Conservation (phyloP, 2,113 vertebrate species). For the Gymnogyps californianus region DNA sequence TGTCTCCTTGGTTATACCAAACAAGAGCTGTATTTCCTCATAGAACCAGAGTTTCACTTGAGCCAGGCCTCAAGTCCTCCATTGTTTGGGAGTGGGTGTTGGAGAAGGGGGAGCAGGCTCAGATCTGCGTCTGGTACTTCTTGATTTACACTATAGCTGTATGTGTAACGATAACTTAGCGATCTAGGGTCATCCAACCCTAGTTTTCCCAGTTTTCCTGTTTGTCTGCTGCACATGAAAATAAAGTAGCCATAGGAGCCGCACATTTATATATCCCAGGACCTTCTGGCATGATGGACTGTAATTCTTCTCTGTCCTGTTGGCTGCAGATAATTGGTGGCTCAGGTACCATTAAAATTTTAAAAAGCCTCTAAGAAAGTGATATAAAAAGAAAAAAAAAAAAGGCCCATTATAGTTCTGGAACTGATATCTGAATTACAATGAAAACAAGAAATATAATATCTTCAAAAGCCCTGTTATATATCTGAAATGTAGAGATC, state of each 20-base stretch:
- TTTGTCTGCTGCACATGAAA: background rate
- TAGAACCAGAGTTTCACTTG: background rate
- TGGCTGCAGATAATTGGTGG: background rate
- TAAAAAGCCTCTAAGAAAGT: background rate
- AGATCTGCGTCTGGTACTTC: rapidly evolving
- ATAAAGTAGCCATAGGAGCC: background rate
- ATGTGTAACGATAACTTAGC: background rate
- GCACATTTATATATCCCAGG: background rate
- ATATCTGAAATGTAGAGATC: background rate
- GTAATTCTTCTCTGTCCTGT: background rate
- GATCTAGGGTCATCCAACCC: background rate
- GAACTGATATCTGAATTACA: background rate
- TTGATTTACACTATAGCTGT: background rate
- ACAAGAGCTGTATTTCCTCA: background rate
- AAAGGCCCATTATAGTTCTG: background rate
- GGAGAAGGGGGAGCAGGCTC: background rate
- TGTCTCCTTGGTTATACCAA: background rate
- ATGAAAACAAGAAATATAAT: background rate
- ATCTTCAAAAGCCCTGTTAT: background rate
- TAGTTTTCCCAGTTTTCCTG: background rate
- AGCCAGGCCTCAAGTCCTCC: background rate
- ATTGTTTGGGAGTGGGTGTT: rapidly evolving
- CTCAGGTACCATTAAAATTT: background rate
- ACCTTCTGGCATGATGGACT: background rate
- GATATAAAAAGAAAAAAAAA: background rate